phyloP scores from a whole-genome alignment of 2,113 vertebrate genomes.

The Notechis scutatus region DNA sequence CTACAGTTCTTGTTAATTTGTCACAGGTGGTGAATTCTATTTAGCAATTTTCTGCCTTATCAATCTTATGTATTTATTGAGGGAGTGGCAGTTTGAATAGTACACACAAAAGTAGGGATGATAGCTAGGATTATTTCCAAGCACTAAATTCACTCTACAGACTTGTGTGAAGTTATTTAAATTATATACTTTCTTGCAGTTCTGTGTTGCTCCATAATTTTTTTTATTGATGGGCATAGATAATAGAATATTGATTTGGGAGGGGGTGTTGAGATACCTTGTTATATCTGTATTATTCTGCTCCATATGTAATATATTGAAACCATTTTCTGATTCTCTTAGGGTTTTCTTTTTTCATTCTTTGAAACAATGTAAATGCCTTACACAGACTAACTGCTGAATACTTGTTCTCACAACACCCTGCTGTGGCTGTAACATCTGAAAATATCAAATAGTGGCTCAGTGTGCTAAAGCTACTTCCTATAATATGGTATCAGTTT shows the following conservation, averaged over 20 bases:
- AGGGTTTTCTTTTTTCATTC: neutral
- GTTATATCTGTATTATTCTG: neutral
- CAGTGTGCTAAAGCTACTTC: neutral
- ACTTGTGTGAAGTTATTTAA: neutral
- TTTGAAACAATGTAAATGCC: neutral
- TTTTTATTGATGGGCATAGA: neutral
- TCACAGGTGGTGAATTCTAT: neutral
- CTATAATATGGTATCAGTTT: neutral
- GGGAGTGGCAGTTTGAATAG: neutral
- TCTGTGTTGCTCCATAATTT: neutral
- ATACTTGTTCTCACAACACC: neutral
- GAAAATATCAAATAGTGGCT: too few relatives aligned
- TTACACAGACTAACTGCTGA: neutral
- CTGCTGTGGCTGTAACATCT: neutral
- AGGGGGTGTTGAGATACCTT: neutral
- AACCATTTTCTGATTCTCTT: neutral
- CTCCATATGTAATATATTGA: neutral
- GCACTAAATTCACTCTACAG: neutral
- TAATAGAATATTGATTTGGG: neutral
- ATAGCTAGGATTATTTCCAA: neutral
- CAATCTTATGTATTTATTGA: neutral
- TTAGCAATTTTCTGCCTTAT: neutral
- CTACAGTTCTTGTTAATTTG: neutral
- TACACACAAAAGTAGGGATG: neutral
- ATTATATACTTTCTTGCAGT: neutral